These are phyloP conservation scores for Congeria kusceri DNA, from an alignment of 2,888 invertebrate genomes.

Conservation along the genomic window DNA sequence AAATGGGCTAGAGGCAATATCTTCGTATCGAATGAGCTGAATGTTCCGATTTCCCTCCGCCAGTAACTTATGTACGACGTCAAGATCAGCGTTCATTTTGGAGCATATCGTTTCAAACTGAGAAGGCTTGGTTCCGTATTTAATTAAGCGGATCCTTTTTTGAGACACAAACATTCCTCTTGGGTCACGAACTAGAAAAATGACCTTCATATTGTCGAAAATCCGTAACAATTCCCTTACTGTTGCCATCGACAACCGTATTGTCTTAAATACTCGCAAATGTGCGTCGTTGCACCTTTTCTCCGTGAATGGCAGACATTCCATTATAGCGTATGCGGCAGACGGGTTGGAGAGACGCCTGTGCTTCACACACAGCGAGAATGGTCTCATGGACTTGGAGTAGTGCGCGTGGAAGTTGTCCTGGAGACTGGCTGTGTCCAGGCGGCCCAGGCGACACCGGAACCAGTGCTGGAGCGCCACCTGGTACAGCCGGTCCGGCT, in stretches of 20 bases:
- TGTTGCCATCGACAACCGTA: conserved; percentile 43
- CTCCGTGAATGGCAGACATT: conserved; percentile 6
- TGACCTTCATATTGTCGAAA: conserved; percentile 50
- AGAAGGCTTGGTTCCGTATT: not conserved
- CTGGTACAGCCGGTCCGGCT: not conserved
- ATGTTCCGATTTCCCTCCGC: not conserved
- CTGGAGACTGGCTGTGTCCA: not conserved
- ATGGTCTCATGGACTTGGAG: not conserved
- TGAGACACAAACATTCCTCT: conserved; percentile 52
- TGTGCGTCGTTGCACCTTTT: conserved; percentile 8
- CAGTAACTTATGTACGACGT: conserved; percentile 7
- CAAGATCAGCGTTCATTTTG: conserved; percentile 9
- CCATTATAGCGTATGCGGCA: conserved; percentile 2
- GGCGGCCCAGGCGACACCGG: not conserved
- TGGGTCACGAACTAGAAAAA: conserved; percentile 58
- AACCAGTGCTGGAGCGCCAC: conserved; percentile 8
- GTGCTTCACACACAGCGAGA: conserved; percentile 5
- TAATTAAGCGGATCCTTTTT: not conserved
- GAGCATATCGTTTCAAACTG: conserved; percentile 5
- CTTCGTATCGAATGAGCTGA: conserved; percentile 30
- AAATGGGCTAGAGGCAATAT: conserved; percentile 19
- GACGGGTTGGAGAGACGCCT: not conserved
- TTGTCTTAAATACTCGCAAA: conserved; percentile 43
- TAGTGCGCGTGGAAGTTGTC: conserved; percentile 12
- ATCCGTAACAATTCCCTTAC: conserved; percentile 30